Percentiles rank a stretch among this genome's conserved stretches.
Conservation (phyloP, 2,888 invertebrate species). For the Erebia palarica region DNA sequence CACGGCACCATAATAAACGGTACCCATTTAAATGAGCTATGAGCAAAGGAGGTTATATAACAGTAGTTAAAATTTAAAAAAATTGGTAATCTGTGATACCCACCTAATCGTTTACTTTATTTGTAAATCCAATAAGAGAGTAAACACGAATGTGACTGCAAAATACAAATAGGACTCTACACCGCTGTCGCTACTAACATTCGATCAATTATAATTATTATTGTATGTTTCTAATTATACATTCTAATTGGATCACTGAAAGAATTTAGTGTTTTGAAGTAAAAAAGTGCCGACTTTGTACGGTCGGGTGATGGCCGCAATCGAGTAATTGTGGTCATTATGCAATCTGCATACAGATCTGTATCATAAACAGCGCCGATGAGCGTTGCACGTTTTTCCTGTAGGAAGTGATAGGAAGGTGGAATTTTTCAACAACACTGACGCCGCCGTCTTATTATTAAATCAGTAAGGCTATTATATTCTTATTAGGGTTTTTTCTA, state of each 20-base stretch:
- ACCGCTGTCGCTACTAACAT: not conserved
- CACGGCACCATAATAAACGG: too few species aligned
- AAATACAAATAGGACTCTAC: not conserved
- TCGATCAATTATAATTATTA: not conserved
- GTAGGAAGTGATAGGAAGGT: not conserved
- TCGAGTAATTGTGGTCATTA: not conserved
- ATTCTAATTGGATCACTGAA: not conserved
- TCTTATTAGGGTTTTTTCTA: not conserved
- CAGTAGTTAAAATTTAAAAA: too few species aligned
- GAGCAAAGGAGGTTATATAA: too few species aligned
- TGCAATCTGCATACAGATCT: conserved; percentile 8
- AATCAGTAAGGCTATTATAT: not conserved
- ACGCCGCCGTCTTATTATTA: not conserved
- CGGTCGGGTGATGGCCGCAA: not conserved
- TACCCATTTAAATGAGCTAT: too few species aligned
- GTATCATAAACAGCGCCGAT: not conserved
- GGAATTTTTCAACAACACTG: not conserved
- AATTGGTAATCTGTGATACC: too few species aligned
- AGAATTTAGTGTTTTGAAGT: not conserved
- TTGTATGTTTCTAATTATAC: not conserved
- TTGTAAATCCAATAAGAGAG: too few species aligned
- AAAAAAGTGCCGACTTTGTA: conserved; percentile 3
- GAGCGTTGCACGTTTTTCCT: not conserved
- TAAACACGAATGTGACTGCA: too few species aligned
- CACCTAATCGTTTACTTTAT: too few species aligned